Conservation (phyloP, 1,140 invertebrate species). For the Lepidurus packardi region DNA sequence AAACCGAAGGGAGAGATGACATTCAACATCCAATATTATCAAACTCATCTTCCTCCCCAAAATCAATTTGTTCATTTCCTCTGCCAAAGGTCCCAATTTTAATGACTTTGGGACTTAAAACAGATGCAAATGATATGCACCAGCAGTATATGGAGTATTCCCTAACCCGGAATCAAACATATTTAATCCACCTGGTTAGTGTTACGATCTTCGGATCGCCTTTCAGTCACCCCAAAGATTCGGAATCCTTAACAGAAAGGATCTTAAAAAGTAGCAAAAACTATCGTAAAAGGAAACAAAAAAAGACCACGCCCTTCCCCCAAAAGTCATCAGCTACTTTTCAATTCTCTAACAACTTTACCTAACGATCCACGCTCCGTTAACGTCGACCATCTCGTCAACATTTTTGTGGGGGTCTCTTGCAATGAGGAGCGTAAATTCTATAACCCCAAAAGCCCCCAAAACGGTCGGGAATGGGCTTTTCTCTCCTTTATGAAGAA, state of each 20-base stretch:
- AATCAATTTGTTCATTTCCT: slow-evolving; percentile 8
- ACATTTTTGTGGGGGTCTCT: not conserved
- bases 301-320: not conserved
- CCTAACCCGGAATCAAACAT: not conserved
- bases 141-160: not conserved
- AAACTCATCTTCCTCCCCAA: not conserved
- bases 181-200: not conserved
- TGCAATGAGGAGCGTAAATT: too few relatives aligned
- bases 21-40: not conserved
- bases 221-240: too few relatives aligned
- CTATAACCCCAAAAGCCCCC: not conserved
- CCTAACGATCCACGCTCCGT: slow-evolving; percentile 17
- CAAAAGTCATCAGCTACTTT: not conserved
- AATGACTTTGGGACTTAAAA: slow-evolving; percentile 10
- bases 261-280: not conserved
- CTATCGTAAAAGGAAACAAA: not conserved
- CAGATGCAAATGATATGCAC: not conserved
- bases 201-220: too few relatives aligned
- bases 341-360: not conserved
- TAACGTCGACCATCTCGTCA: slow-evolving; percentile 18
- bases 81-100: not conserved
- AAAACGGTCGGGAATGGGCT: not conserved
- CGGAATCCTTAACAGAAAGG: not conserved
- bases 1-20: slow-evolving; percentile 32
- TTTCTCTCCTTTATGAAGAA: not conserved